phyloP scores from a whole-genome alignment of 2,113 vertebrate species.

The Stigmatopora nigra region DNA sequence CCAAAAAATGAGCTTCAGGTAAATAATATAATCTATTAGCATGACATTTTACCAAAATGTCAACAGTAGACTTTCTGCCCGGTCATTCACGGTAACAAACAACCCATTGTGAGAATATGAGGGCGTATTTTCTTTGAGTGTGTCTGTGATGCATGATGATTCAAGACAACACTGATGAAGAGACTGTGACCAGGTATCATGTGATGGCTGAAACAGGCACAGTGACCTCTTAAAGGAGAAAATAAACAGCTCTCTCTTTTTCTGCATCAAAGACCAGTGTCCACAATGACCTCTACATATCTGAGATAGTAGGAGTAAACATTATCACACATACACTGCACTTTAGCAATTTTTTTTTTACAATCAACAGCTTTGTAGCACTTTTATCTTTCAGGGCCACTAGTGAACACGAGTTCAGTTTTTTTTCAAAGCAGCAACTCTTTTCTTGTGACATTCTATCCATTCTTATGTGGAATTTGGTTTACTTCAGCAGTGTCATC shows the following conservation, averaged over 20 bases:
- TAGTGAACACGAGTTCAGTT: too few species aligned
- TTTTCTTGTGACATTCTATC: too few species aligned
- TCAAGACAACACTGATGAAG: slow-evolving; percentile 39
- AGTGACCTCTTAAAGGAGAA: slow-evolving; percentile 47
- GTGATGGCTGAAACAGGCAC: slow-evolving; percentile 44
- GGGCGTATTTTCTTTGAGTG: slow-evolving; percentile 21
- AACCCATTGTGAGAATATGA: slow-evolving; percentile 42
- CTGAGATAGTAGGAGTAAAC: too few species aligned
- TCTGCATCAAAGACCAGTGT: background rate
- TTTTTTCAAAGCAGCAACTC: too few species aligned
- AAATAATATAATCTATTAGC: too few species aligned
- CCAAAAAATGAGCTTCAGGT: too few species aligned
- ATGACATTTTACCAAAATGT: slow-evolving; percentile 6
- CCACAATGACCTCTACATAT: background rate
- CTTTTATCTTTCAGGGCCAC: too few species aligned
- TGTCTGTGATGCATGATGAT: slow-evolving; percentile 30
- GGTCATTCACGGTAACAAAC: slow-evolving; percentile 38
- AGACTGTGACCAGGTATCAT: slow-evolving; percentile 59
- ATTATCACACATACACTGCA: too few species aligned
- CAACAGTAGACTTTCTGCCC: slow-evolving; percentile 28
- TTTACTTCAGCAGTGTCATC: too few species aligned
- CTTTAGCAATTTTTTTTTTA: too few species aligned
- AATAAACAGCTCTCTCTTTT: slow-evolving; percentile 33
- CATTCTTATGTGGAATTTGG: too few species aligned
- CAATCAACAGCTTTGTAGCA: too few species aligned